A percentile compares a stretch with the other conserved stretches of the same genome.
These are phyloP conservation scores for Naja naja DNA, from an alignment of 2,113 vertebrate genomes.

Conservation along the genomic window DNA sequence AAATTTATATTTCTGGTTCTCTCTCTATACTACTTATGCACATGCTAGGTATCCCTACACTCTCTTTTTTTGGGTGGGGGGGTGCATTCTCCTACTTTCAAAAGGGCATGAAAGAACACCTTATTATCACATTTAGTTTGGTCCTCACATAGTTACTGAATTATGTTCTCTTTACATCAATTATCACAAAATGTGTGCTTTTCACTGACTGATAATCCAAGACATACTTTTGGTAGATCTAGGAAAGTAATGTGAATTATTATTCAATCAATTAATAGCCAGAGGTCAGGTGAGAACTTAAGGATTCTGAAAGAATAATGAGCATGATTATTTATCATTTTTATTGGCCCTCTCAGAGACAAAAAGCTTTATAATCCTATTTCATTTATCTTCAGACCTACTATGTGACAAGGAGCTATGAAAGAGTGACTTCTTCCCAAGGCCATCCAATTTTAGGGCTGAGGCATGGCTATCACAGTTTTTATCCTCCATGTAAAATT, in stretches of 20 bases:
- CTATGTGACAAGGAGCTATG: not conserved
- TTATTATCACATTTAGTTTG: not conserved
- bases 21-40: not conserved
- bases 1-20: not conserved
- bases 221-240: not conserved
- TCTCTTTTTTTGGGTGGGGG: not conserved
- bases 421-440: not conserved
- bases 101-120: not conserved
- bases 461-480: not conserved
- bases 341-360: slow-evolving; percentile 6
- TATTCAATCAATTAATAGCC: not conserved
- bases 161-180: not conserved
- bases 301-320: slow-evolving; percentile 3
- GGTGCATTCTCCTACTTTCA: not conserved
- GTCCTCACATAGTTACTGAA: not conserved
- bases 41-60: not conserved
- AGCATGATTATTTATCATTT: slow-evolving; percentile 16
- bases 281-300: not conserved
- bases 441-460: not conserved
- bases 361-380: slow-evolving; percentile 10
- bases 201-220: not conserved
- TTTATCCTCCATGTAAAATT: not conserved
- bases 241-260: not conserved
- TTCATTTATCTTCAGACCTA: not conserved
- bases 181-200: not conserved